Conservation (phyloP, 2,113 vertebrate species). For the Colinus virginianus region DNA sequence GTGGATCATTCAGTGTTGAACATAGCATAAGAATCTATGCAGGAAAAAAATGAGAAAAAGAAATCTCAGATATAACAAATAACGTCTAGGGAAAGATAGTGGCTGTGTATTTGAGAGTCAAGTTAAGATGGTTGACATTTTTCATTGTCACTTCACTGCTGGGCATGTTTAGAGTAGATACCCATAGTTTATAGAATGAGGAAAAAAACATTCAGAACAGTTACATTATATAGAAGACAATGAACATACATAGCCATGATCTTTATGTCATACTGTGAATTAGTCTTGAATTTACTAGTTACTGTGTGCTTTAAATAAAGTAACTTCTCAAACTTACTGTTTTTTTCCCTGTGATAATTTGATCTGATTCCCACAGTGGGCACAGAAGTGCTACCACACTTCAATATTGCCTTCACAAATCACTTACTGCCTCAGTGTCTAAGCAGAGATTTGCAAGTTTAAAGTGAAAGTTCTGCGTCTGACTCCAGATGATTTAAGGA, state of each 20-base stretch:
- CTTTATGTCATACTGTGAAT: constrained; percentile 18
- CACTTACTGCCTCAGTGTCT: neutral
- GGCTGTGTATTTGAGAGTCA: neutral
- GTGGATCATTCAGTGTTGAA: neutral
- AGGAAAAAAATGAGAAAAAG: neutral
- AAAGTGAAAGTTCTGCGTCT: neutral
- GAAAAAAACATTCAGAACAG: neutral
- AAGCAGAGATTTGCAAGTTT: constrained; percentile 2
- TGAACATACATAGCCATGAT: neutral
- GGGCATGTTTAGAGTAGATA: neutral
- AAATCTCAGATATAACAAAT: neutral
- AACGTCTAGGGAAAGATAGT: neutral
- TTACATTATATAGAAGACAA: neutral
- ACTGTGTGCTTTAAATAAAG: neutral
- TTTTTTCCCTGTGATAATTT: neutral
- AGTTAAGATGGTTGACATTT: neutral
- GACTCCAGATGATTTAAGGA: neutral
- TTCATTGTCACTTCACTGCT: neutral
- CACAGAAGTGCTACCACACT: neutral
- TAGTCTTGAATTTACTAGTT: constrained; percentile 35
- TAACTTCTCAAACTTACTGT: neutral
- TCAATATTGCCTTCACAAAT: neutral
- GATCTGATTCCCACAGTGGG: neutral
- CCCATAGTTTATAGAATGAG: neutral
- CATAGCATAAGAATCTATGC: neutral